phyloP scores from a whole-genome alignment of 2,888 invertebrate species.

The Drosophila pseudotalamancana region DNA sequence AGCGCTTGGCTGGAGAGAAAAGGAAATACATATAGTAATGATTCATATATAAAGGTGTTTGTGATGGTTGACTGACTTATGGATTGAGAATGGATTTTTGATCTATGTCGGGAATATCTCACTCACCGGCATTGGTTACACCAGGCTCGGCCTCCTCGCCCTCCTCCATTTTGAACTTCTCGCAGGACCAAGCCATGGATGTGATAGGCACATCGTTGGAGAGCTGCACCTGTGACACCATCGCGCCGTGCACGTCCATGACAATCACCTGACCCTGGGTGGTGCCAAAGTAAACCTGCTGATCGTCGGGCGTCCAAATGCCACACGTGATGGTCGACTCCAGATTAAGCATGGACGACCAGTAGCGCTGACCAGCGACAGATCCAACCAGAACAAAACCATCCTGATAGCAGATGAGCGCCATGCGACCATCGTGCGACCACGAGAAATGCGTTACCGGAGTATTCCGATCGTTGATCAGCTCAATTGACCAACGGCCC shows the following conservation, averaged over 20 bases:
- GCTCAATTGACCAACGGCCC: constrained; percentile 99
- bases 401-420: constrained; percentile 99
- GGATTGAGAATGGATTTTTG: not conserved
- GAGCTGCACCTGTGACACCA: constrained; percentile 96
- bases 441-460: constrained; percentile 99
- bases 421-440: constrained; percentile 99
- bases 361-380: constrained; percentile 98
- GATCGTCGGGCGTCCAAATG: constrained; percentile 99
- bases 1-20: constrained; percentile 85
- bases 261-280: constrained; percentile 97
- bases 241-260: constrained; percentile 98
- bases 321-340: constrained; percentile 98
- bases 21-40: not conserved
- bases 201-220: constrained; percentile 94
- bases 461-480: constrained; percentile 98
- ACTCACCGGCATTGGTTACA: constrained; percentile 85
- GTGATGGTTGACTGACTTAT: not conserved
- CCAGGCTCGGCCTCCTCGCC: constrained; percentile 90
- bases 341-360: constrained; percentile 98
- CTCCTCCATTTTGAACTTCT: constrained; percentile 99
- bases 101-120: not conserved
- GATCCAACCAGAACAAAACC: constrained; percentile 99
- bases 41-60: not conserved
- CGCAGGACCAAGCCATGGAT: constrained; percentile 98
- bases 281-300: constrained; percentile 98